A percentile compares a stretch with the other conserved stretches of the same genome.
Evolutionary conservation across 1,140 invertebrate genomes (phyloP).

Genomic region (Chelonus insularis): DNA sequence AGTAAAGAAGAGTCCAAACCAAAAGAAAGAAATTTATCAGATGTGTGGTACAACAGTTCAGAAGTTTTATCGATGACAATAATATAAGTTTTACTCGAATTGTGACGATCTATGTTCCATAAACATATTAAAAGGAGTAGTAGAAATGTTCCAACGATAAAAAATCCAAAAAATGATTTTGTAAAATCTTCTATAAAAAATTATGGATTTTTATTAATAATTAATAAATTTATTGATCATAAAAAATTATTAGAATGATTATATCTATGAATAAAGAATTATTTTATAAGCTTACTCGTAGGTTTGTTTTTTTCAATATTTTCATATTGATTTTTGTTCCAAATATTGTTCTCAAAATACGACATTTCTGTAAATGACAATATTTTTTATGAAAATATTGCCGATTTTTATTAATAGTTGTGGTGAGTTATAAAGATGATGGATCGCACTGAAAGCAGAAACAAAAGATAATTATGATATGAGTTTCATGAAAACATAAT

Average conservation of each 20-base stretch:
- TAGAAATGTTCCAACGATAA: not conserved
- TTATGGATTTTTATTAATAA: not conserved
- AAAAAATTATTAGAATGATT: not conserved
- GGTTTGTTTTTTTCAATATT: not conserved
- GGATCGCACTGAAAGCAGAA: no score
- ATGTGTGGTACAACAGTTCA: no score
- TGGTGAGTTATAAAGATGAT: no score
- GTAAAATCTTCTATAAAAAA: not conserved
- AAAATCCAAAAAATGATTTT: not conserved
- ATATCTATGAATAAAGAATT: not conserved
- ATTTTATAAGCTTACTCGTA: not conserved
- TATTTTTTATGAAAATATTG: no score
- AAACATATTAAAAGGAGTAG: not conserved
- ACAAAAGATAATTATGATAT: no score
- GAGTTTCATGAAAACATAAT: no score
- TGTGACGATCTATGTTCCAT: not conserved
- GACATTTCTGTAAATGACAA: not conserved
- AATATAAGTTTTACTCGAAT: not conserved
- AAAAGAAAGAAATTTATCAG: conserved; percentile 53
- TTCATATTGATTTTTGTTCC: not conserved
- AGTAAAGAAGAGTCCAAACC: conserved; percentile 53
- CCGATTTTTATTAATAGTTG: no score
- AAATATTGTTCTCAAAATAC: conserved; percentile 4
- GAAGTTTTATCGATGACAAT: no score
- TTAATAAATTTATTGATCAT: not conserved